Conservation (phyloP, 2,797 vertebrate species). For the Ataeniobius toweri region DNA sequence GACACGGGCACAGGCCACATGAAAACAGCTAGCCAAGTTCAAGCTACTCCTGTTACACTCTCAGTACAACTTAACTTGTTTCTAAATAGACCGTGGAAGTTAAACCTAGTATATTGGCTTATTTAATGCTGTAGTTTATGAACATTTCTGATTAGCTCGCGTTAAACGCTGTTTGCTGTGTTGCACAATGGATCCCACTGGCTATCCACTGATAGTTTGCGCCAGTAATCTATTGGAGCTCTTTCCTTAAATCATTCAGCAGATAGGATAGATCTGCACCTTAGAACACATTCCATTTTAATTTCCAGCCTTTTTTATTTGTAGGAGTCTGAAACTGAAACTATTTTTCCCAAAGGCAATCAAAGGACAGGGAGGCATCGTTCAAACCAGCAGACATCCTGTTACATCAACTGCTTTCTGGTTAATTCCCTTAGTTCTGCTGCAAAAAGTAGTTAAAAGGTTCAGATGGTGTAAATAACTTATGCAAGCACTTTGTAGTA, state of each 20-base stretch:
- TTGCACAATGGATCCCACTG: background rate
- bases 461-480: too few species aligned
- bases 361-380: background rate
- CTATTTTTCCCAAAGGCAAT: background rate
- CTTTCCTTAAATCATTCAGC: background rate
- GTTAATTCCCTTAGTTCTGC: background rate
- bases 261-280: background rate
- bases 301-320: background rate
- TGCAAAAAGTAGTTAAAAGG: background rate
- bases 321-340: background rate
- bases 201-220: background rate
- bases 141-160: background rate
- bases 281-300: background rate
- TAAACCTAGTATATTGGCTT: background rate
- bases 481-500: too few species aligned
- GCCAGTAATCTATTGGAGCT: background rate
- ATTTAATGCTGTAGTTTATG: background rate
- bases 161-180: background rate
- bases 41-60: constrained; percentile 9
- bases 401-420: background rate
- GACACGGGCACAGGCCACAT: constrained; percentile 30
- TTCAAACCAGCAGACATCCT: background rate
- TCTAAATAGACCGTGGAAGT: constrained; percentile 12
- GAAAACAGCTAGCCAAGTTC: constrained; percentile 44
- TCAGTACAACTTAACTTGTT: constrained; percentile 17